Evolutionary conservation across 2,888 invertebrate species (phyloP), one percentile per base, ranked within the genome.

Genomic region (Pristionchus maxplancki): DNA sequence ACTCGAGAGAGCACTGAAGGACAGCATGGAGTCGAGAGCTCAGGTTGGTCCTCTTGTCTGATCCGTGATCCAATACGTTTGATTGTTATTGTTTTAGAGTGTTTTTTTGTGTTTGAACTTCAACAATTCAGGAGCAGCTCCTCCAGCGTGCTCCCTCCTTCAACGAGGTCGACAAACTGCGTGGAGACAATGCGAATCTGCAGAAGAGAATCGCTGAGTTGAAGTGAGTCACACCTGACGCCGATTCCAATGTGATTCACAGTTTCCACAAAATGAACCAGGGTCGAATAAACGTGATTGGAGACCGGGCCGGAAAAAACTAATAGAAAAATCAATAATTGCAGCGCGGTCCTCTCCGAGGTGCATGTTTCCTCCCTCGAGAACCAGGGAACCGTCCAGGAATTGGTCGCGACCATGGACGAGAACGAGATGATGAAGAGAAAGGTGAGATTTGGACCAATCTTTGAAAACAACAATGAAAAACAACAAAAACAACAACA

Each of bases 291-390:
- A 44, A 44, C 44, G 44, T 44, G 44, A 44, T 44, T 44, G 6
- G 8, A 11, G 44, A 44, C 44, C 44, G 11, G 6, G 6, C 11
- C 44, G 6, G n/a, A n/a, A n/a, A n/a, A n/a, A n/a, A n/a, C n/a
- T n/a, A n/a, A n/a, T n/a, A n/a, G n/a, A 44, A 44, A 44, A 44
- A 44, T 44, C 44, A 11, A 44, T 44, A 44, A 28, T 81, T 48
- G 9, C 81, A 81, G 81, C n/a, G n/a, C 31, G 6, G 24, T 11
- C 15, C 81, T 81, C 44, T 81, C 81, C 48, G 81, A 81, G 48
- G 40, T 28, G 48, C 37, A 37, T 24, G 81, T 28, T 4, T 28
- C 48, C 24, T 37, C 81, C 5, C 28, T 48, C 34, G 83, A 58
- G 24, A 24, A 37, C 34, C 37, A 44, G n/a, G 15, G 83, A 31